Evolutionary conservation across 2,888 invertebrate species (phyloP).

Genomic region (Cacoxenus indagator): DNA sequence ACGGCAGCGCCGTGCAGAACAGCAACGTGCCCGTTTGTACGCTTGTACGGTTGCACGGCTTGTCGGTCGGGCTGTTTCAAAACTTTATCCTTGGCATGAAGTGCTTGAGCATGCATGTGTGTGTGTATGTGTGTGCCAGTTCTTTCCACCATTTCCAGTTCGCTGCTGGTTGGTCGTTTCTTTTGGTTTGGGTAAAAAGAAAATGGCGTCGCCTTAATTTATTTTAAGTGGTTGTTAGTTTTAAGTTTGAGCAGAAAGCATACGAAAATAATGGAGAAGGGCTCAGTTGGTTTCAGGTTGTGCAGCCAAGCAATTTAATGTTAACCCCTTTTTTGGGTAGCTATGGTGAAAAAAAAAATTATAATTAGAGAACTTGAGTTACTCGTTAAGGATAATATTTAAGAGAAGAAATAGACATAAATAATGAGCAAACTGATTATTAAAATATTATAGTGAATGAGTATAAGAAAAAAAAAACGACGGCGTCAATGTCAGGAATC

Average conservation of each 20-base stretch:
- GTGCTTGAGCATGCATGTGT: conserved; percentile 12
- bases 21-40: not conserved
- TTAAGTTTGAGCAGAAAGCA: conserved; percentile 46
- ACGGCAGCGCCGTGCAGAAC: not conserved
- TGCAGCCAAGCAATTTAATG: no score
- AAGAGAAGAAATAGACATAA: no score
- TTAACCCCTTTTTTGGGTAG: no score
- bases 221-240: conserved; percentile 63
- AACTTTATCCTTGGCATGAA: conserved; percentile 31
- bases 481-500: no score
- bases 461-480: no score
- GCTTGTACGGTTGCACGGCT: not conserved
- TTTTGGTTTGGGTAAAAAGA: conserved; percentile 53
- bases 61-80: not conserved
- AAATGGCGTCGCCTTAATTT: conserved; percentile 64
- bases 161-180: conserved; percentile 22
- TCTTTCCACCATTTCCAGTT: conserved; percentile 2
- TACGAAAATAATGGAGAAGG: conserved; percentile 27
- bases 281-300: no score
- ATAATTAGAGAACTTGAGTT: no score
- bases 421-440: no score
- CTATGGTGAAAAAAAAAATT: no score
- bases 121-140: conserved; percentile 19
- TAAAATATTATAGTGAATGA: no score
- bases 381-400: no score